These are phyloP conservation scores for Micrasema minimum DNA, from an alignment of 1,140 invertebrate species.

Conservation along the genomic window DNA sequence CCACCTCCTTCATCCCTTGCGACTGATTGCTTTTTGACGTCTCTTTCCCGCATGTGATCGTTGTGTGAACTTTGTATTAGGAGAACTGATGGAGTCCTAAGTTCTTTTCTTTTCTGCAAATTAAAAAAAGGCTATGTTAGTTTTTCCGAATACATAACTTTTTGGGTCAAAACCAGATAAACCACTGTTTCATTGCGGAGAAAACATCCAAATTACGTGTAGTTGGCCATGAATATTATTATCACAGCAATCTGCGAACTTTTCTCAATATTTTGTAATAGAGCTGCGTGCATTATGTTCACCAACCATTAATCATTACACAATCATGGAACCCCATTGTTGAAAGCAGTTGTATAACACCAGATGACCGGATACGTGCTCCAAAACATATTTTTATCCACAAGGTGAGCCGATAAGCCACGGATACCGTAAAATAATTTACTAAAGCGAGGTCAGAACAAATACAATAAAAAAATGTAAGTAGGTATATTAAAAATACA, in stretches of 20 bases:
- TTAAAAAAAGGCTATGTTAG: neutral
- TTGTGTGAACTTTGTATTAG: constrained; percentile 39
- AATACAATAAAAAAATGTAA: too few species aligned
- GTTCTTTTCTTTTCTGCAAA: constrained; percentile 20
- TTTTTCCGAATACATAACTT: neutral
- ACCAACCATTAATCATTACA: constrained; percentile 18
- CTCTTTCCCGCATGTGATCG: constrained; percentile 49
- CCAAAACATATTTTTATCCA: constrained; percentile 33
- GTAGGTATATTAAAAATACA: too few species aligned
- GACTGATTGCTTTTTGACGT: constrained; percentile 37
- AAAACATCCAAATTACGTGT: constrained; percentile 5
- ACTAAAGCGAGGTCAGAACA: constrained; percentile 5
- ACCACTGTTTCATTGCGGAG: neutral
- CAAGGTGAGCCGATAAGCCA: constrained; percentile 41
- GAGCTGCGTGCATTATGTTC: constrained; percentile 9
- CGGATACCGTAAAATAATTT: constrained; percentile 1
- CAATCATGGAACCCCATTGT: constrained; percentile 20
- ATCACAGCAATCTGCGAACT: constrained; percentile 20
- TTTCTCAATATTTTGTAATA: constrained; percentile 19
- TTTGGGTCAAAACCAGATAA: too few species aligned
- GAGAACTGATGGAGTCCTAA: constrained; percentile 32
- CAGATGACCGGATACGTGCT: constrained; percentile 48
- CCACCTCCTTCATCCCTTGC: constrained; percentile 51
- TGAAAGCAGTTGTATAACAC: constrained; percentile 11
- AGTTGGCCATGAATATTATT: constrained; percentile 18